These are phyloP conservation scores for Hozukius guyotensis DNA, from an alignment of 2,797 vertebrate species.

Conservation along the genomic window DNA sequence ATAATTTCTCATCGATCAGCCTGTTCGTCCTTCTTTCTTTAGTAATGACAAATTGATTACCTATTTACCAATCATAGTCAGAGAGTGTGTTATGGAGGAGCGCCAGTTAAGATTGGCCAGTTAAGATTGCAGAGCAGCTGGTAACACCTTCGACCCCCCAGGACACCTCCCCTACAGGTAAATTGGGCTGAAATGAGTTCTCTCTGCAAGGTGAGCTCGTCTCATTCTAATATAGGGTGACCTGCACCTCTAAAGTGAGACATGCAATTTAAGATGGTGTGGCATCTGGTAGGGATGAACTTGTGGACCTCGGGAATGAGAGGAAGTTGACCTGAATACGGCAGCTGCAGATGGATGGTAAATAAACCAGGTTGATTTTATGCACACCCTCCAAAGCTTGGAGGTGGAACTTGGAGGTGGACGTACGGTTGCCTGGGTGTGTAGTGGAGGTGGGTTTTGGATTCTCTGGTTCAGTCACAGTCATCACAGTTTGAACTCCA, in stretches of 20 bases:
- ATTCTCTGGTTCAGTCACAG: background rate
- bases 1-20: background rate
- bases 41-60: conserved; percentile 8
- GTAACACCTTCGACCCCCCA: background rate
- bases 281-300: conserved; percentile 6
- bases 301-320: background rate
- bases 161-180: background rate
- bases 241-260: conserved; percentile 3
- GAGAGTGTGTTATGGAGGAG: background rate
- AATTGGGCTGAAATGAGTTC: conserved; percentile 17
- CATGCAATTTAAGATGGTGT: background rate
- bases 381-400: background rate
- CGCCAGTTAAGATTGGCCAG: background rate
- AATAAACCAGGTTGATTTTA: background rate
- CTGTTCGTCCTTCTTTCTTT: background rate
- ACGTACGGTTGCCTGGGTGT: background rate
- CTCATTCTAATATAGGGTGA: background rate
- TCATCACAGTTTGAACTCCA: conserved; percentile 1
- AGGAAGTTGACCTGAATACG: conserved; percentile 17
- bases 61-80: background rate
- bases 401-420: background rate
- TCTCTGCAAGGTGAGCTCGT: background rate
- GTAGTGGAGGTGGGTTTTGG: too few species aligned
- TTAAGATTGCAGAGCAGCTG: background rate
- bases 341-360: background rate